Conservation (phyloP, 1,140 invertebrate genomes). For the Trissolcus basalis region DNA sequence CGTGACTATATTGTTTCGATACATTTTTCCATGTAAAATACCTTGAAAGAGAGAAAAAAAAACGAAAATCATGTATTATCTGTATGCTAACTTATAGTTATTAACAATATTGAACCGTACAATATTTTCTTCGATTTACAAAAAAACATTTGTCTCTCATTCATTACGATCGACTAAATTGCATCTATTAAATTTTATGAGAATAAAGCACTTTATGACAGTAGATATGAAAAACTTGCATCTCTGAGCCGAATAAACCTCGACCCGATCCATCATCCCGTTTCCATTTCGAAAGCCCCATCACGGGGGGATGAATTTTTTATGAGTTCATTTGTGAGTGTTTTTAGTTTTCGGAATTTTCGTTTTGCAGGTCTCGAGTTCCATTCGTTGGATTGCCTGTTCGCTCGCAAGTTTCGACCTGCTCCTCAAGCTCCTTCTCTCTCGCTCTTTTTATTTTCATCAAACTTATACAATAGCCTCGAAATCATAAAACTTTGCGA, state of each 20-base stretch:
- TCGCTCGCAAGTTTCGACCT: no score
- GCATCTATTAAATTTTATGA: slow-evolving; percentile 68
- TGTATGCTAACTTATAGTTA: slow-evolving; percentile 63
- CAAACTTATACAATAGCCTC: no score
- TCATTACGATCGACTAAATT: slow-evolving; percentile 54
- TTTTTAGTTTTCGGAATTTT: no score
- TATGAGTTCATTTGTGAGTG: no score
- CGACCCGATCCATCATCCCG: no score
- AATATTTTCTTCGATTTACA: slow-evolving; percentile 63
- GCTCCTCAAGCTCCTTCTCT: no score
- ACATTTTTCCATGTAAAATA: slow-evolving; percentile 57
- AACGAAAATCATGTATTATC: slow-evolving; percentile 58
- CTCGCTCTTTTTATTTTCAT: no score
- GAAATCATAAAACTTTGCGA: no score
- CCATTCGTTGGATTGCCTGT: no score
- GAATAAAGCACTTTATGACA: slow-evolving; percentile 70
- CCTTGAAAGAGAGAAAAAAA: slow-evolving; percentile 7
- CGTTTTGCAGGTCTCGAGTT: no score
- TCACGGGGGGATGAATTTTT: no score
- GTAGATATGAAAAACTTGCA: slow-evolving; percentile 36
- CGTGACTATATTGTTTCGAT: slow-evolving; percentile 36
- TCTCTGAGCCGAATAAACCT: slow-evolving; percentile 1
- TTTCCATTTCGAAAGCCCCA: no score
- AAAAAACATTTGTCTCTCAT: slow-evolving; percentile 64
- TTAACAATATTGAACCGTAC: slow-evolving; percentile 57